Conservation (phyloP, 2,888 invertebrate species). For the Yponomeuta cagnagella region DNA sequence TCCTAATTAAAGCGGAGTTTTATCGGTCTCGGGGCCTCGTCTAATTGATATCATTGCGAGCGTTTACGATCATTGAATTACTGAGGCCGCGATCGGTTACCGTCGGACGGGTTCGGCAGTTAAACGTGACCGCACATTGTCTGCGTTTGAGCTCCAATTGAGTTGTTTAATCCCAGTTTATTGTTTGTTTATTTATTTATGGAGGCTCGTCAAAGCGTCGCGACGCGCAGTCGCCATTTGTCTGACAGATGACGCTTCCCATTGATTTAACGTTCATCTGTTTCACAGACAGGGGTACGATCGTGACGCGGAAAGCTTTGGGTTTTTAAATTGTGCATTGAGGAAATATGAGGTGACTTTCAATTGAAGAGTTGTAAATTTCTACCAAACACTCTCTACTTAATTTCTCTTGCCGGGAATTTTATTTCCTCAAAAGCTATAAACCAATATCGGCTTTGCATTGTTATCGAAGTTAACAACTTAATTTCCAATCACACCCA, state of each 20-base stretch:
- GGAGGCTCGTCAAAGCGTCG: conserved; percentile 27
- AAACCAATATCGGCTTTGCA: conserved; percentile 13
- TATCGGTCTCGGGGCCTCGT: conserved; percentile 65
- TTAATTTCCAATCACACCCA: conserved; percentile 33
- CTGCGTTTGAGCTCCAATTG: conserved; percentile 60
- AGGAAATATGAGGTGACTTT: background rate
- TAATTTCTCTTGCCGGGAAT: conserved; percentile 12
- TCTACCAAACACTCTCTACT: background rate
- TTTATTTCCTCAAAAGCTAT: conserved; percentile 10
- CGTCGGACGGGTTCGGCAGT: conserved; percentile 53
- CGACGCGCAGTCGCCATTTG: conserved; percentile 18
- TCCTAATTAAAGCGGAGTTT: conserved; percentile 74
- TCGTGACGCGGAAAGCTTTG: background rate
- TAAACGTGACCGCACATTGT: conserved; percentile 71
- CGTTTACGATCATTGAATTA: conserved; percentile 74
- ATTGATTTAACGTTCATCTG: background rate
- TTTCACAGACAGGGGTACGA: background rate
- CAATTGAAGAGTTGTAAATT: background rate
- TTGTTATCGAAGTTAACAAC: conserved; percentile 27
- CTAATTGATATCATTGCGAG: conserved; percentile 74
- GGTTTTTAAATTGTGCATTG: background rate
- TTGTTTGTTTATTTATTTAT: conserved; percentile 70
- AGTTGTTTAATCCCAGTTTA: conserved; percentile 69
- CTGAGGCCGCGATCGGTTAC: conserved; percentile 62
- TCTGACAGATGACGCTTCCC: conserved; percentile 5